Conservation (phyloP, 1,140 invertebrate species). For the Ridgeia piscesae region DNA sequence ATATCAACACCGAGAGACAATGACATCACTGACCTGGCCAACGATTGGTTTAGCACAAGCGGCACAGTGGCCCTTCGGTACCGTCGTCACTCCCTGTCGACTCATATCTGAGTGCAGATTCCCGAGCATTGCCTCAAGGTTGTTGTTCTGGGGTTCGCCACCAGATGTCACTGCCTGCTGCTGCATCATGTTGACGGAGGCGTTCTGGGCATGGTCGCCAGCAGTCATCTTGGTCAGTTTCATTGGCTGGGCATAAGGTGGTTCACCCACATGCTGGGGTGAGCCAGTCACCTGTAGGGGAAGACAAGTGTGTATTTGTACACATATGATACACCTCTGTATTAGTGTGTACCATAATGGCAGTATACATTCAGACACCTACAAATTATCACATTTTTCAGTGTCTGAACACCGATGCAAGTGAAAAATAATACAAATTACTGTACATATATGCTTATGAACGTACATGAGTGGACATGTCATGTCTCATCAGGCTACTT, state of each 20-base stretch:
- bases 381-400: too few relatives aligned
- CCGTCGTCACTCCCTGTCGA: slow-evolving; percentile 94
- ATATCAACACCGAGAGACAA: too few relatives aligned
- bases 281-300: background rate
- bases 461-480: too few relatives aligned
- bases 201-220: background rate
- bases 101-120: slow-evolving; percentile 73
- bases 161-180: slow-evolving; percentile 16
- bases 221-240: slow-evolving; percentile 8
- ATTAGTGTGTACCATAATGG: too few relatives aligned
- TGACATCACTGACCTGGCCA: slow-evolving; percentile 73
- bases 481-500: too few relatives aligned
- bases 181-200: slow-evolving; percentile 13
- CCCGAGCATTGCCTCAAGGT: slow-evolving; percentile 91
- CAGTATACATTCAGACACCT: too few relatives aligned
- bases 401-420: too few relatives aligned
- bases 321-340: too few relatives aligned
- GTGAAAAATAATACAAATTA: too few relatives aligned
- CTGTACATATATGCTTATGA: too few relatives aligned
- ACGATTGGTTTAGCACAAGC: slow-evolving; percentile 98
- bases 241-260: slow-evolving; percentile 14
- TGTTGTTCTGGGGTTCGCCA: slow-evolving; percentile 40
- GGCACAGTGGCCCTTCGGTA: slow-evolving; percentile 96
- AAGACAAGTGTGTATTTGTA: too few relatives aligned
- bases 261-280: slow-evolving; percentile 18